phyloP scores from a whole-genome alignment of 2,113 vertebrate genomes.

The Heterotis niloticus region DNA sequence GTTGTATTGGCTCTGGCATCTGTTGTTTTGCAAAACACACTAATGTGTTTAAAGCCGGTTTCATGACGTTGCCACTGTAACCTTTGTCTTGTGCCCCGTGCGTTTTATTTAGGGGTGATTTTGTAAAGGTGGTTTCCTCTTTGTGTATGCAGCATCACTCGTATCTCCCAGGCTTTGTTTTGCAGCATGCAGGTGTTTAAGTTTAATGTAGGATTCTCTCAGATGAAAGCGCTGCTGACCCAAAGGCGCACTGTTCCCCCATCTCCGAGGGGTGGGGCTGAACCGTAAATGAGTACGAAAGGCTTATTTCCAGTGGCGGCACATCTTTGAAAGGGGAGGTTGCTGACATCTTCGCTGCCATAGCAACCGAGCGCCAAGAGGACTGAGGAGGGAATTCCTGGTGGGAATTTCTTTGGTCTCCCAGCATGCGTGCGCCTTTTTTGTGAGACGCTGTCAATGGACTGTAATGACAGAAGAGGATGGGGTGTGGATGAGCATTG shows the following conservation, averaged over 20 bases:
- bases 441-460: background rate
- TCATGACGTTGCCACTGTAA: no score
- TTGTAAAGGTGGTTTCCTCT: background rate
- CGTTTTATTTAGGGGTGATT: background rate
- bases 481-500: background rate
- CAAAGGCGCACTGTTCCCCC: background rate
- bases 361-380: background rate
- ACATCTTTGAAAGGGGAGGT: constrained; percentile 2
- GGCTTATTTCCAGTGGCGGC: background rate
- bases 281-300: background rate
- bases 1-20: no score
- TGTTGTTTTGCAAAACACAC: no score
- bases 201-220: background rate
- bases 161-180: background rate
- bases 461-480: background rate
- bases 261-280: background rate
- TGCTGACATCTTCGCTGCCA: constrained; percentile 1
- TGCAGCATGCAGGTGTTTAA: background rate
- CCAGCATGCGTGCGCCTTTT: background rate
- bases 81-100: no score
- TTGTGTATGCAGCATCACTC: background rate
- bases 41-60: no score
- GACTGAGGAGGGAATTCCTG: background rate
- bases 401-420: background rate
- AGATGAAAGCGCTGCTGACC: background rate